Evolutionary conservation across 2,888 invertebrate genomes (phyloP), one percentile per base, ranked within the genome.

Genomic region (Lacanobia oleracea): DNA sequence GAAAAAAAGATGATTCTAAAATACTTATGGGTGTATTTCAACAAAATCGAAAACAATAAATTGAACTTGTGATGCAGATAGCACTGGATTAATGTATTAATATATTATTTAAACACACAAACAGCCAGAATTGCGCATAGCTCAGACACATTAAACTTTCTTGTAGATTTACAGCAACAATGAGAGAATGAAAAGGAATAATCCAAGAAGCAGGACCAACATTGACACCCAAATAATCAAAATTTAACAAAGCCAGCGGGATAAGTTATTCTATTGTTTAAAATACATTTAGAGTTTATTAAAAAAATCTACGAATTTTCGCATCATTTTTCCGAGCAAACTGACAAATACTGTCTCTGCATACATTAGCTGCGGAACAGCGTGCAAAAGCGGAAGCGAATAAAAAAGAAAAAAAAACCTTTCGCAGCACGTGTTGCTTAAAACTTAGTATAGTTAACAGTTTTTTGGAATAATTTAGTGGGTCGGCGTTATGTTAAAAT

Each of bases 321-420:
- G 5, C 75, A 51, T 66, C 0, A 60, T 53, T 72, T 79, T 67
- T 50, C 37, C 43, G 37, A 43, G 18, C 37, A 56, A 63, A 70
- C 67, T 65, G 74, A 54, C 70, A 67, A 69, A 76, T 76, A 61
- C 56, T 4, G n/a, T 18, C 50, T 79, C 77, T 53, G 84, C 72
- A 81, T 80, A 80, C 27, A 80, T 81, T 81, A 72, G 27, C 37
- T n/a, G 16, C 5, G 57, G 68, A 64, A 69, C 50, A 37, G 48
- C 37, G 60, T 60, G 60, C 59, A 1, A 77, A 72, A 66, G 45
- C 53, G 50, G 80, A 56, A 73, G 51, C 43, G 10, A 5, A 53
- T 51, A 63, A 76, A 64, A 51, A 54, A 56, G 7, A 54, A 66
- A 72, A 67, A n/a, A 2, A 12, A 14, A 7, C 5, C 0, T 10